Base-by-base conservation (phyloP, 2,888 invertebrate genomes). In the Pterostichus madidus region DNA sequence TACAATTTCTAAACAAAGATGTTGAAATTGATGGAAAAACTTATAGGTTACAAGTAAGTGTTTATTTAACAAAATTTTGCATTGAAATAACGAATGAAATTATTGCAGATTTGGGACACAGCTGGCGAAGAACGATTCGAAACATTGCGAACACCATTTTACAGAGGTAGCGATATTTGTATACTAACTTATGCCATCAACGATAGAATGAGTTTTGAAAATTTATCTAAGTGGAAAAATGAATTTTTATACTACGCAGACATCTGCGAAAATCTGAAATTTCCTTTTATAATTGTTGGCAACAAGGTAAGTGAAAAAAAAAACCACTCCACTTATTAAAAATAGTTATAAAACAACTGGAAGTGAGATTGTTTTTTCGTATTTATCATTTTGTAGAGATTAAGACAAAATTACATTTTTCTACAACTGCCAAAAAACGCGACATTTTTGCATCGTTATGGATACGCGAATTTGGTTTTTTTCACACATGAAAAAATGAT, bases 111-210 rank as follows among this genome's bases (percentile, higher is more conserved):
- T 88, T 98, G 98, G 98, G 98, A 98, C 88, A 98, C 98, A 76
- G 98, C 98, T 0, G 98, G 98, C 0, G 98, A 98, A 89, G 98
- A 98, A 89, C 91, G 97, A 31, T 98, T 98, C 90, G 96, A 97
- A 88, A 97, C 97, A 0, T 91, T 98, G 71, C 92, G 98, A 78
- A 98, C 98, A 0, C 98, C 98, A 0, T 98, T 98, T 91, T 98
- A 98, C 89, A 91, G 98, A 84, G 98, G 98, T 0, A 96, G 98
- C 0, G 98, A 98, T 89, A 96, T 98, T 86, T 98, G 98, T 88
- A 92, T 98, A 85, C 91, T 98, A 83, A 96, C 97, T 0, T 98
- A 96, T 89, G 95, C 96, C 0, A 93, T 98, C 35, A 96, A 98
- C 88, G 97, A 98, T 89, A 92, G 94, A 84, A 92, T 93, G 79